These are phyloP conservation scores for Bolborhynchus lineola DNA, from an alignment of 2,113 vertebrate genomes.

Conservation along the genomic window DNA sequence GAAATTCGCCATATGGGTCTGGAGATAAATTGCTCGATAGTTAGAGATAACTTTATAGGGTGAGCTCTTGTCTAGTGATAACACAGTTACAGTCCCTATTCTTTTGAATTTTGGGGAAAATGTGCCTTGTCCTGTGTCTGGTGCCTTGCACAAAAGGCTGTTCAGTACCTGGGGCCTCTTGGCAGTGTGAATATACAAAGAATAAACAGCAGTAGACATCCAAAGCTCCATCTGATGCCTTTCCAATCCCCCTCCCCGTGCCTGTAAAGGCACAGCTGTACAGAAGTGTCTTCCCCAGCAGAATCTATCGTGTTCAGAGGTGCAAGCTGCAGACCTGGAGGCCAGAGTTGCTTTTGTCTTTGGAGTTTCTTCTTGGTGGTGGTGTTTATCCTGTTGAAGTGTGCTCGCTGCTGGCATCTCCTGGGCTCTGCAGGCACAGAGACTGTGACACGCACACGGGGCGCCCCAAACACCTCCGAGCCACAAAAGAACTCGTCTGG, in stretches of 20 bases:
- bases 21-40: not conserved
- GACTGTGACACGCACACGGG: accelerated
- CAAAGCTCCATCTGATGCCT: not conserved
- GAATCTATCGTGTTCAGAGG: not conserved
- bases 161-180: not conserved
- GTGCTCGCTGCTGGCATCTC: not conserved
- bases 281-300: not conserved
- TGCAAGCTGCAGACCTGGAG: not conserved
- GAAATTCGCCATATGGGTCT: not conserved
- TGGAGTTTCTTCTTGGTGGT: not conserved
- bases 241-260: accelerated
- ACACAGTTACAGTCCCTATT: not conserved
- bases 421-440: not conserved
- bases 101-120: not conserved
- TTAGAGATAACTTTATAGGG: not conserved
- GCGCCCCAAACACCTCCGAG: not conserved
- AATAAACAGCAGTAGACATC: not conserved
- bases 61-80: not conserved
- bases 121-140: accelerated
- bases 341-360: not conserved
- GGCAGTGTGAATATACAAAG: not conserved
- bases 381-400: accelerated
- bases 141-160: not conserved
- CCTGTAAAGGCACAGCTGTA: not conserved
- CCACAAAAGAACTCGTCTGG: accelerated